These are phyloP conservation scores for Athrips mouffetella DNA, from an alignment of 2,888 invertebrate genomes.

Conservation along the genomic window DNA sequence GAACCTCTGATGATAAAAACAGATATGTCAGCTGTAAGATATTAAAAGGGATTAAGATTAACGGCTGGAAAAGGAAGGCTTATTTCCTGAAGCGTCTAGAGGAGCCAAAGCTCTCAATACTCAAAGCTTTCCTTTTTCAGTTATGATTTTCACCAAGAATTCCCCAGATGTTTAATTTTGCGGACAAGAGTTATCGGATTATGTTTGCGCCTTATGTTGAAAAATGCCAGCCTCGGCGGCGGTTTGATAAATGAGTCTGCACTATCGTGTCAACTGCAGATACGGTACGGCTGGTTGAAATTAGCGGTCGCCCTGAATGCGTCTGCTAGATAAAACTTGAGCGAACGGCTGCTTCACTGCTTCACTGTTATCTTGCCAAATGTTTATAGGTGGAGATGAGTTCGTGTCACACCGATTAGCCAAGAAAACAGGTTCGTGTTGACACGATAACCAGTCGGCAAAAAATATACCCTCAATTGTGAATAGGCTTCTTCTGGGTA, in stretches of 20 bases:
- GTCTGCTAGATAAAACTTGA: constrained; percentile 33
- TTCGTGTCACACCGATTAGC: too few species aligned
- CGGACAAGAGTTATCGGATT: background rate
- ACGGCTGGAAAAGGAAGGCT: constrained; percentile 16
- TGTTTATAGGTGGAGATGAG: background rate
- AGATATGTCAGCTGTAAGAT: background rate
- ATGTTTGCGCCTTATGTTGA: background rate
- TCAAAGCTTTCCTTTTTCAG: background rate
- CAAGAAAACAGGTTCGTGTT: too few species aligned
- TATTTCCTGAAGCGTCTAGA: constrained; percentile 30
- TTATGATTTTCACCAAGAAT: background rate
- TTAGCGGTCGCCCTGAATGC: background rate
- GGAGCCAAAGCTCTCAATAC: constrained; percentile 26
- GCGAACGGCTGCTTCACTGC: constrained; percentile 25
- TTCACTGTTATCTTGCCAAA: too few species aligned
- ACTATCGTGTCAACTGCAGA: constrained; percentile 4
- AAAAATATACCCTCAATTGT: constrained; percentile 32
- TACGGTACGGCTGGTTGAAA: background rate
- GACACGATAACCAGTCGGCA: constrained; percentile 18
- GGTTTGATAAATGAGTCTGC: background rate
- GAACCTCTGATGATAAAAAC: background rate
- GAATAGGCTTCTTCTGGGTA: too few species aligned
- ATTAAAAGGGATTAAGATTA: background rate
- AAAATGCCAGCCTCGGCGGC: background rate
- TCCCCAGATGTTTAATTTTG: background rate